Percentiles rank a stretch among this genome's conserved stretches.
Evolutionary conservation across 2,888 invertebrate genomes (phyloP).

Genomic region (Nebria brevicollis): DNA sequence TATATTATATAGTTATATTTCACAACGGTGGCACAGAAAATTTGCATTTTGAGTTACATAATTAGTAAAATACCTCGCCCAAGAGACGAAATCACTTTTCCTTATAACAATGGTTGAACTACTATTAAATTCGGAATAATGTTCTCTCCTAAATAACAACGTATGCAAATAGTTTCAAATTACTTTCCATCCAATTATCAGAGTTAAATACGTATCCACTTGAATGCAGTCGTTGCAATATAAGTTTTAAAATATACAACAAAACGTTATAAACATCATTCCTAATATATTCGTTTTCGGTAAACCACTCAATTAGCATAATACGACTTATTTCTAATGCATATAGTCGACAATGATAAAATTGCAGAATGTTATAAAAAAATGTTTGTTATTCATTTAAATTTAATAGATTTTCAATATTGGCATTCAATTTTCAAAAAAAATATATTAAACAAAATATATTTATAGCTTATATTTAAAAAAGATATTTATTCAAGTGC

Average conservation of each 20-base stretch:
- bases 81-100: constrained; percentile 42
- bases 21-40: background rate
- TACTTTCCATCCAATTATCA: constrained; percentile 46
- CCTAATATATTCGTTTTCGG: background rate
- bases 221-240: constrained; percentile 6
- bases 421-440: too few relatives aligned
- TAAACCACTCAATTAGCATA: too few relatives aligned
- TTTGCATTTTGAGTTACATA: constrained; percentile 19
- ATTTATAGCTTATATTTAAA: too few relatives aligned
- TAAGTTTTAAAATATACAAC: background rate
- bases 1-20: background rate
- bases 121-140: constrained; percentile 42
- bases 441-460: too few relatives aligned
- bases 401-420: too few relatives aligned
- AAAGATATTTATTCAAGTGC: too few relatives aligned
- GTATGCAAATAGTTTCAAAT: constrained; percentile 46
- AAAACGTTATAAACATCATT: background rate
- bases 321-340: too few relatives aligned
- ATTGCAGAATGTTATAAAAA: too few relatives aligned
- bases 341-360: too few relatives aligned
- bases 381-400: too few relatives aligned
- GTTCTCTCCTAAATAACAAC: constrained; percentile 42
- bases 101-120: constrained; percentile 27
- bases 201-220: constrained; percentile 40
- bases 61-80: constrained; percentile 34